Evolutionary conservation across 2,113 vertebrate species (phyloP), one percentile per base, ranked within the genome.

Genomic region (Vidua macroura): DNA sequence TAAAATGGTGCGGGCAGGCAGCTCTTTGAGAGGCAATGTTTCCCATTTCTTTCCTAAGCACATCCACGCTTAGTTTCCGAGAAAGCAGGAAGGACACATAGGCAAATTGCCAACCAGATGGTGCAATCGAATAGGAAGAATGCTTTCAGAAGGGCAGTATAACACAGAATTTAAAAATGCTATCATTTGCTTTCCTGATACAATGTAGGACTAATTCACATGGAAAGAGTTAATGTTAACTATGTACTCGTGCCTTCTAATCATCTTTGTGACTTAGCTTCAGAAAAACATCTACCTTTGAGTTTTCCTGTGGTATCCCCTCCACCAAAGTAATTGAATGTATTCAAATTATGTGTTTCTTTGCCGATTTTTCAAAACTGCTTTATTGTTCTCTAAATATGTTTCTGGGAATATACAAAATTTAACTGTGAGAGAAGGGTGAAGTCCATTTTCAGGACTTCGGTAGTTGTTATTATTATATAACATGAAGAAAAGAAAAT

Each of bases 71-170:
- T 44, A 19, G 52, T 84, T 95, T 95, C 88, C 0, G 16, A 95
- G 95, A 84, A 96, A 95, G 93, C 90, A 82, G 92, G 90, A 75
- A 93, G 81, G 83, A 88, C 48, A 39, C 15, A 11, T 44, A 77
- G 92, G 94, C 96, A 95, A 92, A 86, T 35, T 90, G 95, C 92
- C 84, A 92, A 86, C 41, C 53, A 53, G 37, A 76, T 91, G 95
- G 90, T 82, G 86, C 76, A 93, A 53, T 51, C 7, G 3, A 79
- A 60, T 84, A 74, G 14, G 75, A 70, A 77, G 60, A 81, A 79
- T 60, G 55, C 18, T 31, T 75, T 73, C 81, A 85, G 75, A 63
- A 41, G 66, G 70, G 68, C 85, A 75, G 30, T 48, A 43, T 52
- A 83, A 52, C 27, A 27, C 21, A 63, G 60, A 85, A 59, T 83